Evolutionary conservation across 2,797 vertebrate genomes (phyloP).

Genomic region (Melanotaenia boesemani): DNA sequence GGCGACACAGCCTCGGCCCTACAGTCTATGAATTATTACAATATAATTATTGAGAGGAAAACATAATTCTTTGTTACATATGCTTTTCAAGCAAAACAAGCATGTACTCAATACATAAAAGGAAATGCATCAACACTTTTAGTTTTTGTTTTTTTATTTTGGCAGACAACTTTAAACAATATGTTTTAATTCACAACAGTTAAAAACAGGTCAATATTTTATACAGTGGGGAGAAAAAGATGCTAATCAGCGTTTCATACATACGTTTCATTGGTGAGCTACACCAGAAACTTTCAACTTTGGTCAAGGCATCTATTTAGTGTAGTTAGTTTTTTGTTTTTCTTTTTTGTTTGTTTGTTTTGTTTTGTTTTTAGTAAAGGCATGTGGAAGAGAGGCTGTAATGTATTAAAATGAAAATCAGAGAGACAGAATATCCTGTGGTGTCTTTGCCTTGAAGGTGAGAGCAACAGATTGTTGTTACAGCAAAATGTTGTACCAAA

Average conservation of each 20-base stretch:
- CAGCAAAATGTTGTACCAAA: too few species aligned
- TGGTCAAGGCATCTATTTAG: neutral
- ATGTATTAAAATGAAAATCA: too few species aligned
- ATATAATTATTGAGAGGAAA: neutral
- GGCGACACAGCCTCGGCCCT: neutral
- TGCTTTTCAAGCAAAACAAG: slow-evolving; percentile 1
- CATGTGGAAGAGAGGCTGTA: too few species aligned
- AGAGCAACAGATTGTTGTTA: too few species aligned
- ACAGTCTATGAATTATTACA: neutral
- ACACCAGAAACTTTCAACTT: neutral
- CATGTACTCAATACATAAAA: neutral
- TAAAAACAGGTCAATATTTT: neutral
- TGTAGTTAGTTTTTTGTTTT: neutral
- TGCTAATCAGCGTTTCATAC: neutral
- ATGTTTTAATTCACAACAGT: neutral
- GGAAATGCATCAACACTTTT: neutral
- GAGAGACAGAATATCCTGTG: too few species aligned
- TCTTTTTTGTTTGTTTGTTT: too few species aligned
- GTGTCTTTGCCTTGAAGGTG: too few species aligned
- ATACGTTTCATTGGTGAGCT: neutral
- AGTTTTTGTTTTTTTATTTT: slow-evolving; percentile 6
- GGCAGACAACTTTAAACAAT: neutral
- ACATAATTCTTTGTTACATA: neutral
- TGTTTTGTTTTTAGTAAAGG: too few species aligned
- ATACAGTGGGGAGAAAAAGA: neutral